These are phyloP conservation scores for Caenorhabditis sulstoni DNA, from an alignment of 2,888 invertebrate genomes.

Conservation along the genomic window DNA sequence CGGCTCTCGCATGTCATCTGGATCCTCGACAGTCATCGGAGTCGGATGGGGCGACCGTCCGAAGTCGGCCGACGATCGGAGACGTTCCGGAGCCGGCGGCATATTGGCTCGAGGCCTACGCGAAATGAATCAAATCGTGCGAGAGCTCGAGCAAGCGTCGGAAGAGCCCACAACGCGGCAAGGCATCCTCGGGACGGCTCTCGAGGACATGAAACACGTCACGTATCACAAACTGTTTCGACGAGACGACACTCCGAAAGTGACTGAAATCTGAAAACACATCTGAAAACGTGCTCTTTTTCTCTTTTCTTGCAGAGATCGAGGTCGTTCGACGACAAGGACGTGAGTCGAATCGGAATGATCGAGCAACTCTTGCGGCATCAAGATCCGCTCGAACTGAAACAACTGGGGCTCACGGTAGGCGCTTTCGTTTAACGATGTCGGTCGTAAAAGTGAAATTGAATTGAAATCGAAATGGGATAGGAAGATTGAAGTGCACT, in stretches of 20 bases:
- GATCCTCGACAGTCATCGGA: too few species aligned
- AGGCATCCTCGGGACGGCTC: constrained; percentile 73
- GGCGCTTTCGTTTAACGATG: too few species aligned
- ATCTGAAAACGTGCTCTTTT: too few species aligned
- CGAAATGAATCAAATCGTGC: constrained; percentile 57
- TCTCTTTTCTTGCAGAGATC: constrained; percentile 56
- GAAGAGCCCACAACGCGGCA: constrained; percentile 59
- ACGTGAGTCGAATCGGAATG: constrained; percentile 56
- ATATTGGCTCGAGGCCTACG: constrained; percentile 52
- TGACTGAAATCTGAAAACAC: too few species aligned
- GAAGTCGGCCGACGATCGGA: constrained; percentile 24
- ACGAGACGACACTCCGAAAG: constrained; percentile 45
- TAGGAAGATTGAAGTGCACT: neutral
- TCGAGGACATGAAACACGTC: constrained; percentile 63
- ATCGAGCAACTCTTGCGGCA: constrained; percentile 54
- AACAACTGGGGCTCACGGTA: constrained; percentile 61
- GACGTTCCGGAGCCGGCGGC: constrained; percentile 28
- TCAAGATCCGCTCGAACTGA: constrained; percentile 56
- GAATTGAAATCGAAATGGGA: neutral
- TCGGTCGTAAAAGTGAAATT: neutral
- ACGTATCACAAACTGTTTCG: constrained; percentile 46
- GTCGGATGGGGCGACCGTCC: constrained; percentile 11
- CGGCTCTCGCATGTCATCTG: neutral
- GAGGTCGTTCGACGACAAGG: constrained; percentile 53
- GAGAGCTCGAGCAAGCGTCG: constrained; percentile 55